phyloP scores from a whole-genome alignment of 2,888 invertebrate genomes.

The Argyresthia albistria region DNA sequence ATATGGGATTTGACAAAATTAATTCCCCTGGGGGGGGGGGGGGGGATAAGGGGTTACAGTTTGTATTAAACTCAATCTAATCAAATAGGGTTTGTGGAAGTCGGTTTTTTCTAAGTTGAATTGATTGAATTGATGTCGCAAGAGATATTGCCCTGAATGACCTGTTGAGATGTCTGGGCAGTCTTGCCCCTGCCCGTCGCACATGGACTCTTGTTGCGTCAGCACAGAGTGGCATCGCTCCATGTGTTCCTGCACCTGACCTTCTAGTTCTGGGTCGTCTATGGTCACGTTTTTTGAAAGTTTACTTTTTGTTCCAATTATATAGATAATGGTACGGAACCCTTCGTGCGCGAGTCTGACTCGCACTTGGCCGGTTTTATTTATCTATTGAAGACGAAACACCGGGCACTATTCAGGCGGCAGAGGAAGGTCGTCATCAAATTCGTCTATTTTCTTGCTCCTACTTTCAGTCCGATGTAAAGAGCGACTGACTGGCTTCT shows the following conservation, averaged over 20 bases:
- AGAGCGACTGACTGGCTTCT: conserved; percentile 31
- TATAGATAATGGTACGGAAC: too few species aligned
- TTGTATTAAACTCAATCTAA: too few species aligned
- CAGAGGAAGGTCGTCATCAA: conserved; percentile 57
- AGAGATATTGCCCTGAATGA: not conserved
- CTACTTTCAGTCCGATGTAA: conserved; percentile 25
- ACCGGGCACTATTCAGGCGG: conserved; percentile 42
- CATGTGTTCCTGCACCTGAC: conserved; percentile 34
- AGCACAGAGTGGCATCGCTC: conserved; percentile 51
- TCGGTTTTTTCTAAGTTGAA: too few species aligned
- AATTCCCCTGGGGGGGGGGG: too few species aligned
- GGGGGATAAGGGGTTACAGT: too few species aligned
- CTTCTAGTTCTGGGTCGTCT: conserved; percentile 38
- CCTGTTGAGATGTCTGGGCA: conserved; percentile 25
- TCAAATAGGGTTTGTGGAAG: too few species aligned
- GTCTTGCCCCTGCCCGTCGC: conserved; percentile 42
- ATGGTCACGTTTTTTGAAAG: conserved; percentile 42
- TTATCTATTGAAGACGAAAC: too few species aligned
- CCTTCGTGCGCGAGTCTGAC: too few species aligned
- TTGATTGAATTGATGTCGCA: too few species aligned
- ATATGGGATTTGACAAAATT: too few species aligned
- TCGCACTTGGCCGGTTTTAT: too few species aligned
- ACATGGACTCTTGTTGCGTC: conserved; percentile 53
- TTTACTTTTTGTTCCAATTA: too few species aligned
- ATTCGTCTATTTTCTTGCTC: conserved; percentile 41